These are phyloP conservation scores for Odobenus rosmarus DNA, from an alignment of 2,113 vertebrate species.

Conservation along the genomic window DNA sequence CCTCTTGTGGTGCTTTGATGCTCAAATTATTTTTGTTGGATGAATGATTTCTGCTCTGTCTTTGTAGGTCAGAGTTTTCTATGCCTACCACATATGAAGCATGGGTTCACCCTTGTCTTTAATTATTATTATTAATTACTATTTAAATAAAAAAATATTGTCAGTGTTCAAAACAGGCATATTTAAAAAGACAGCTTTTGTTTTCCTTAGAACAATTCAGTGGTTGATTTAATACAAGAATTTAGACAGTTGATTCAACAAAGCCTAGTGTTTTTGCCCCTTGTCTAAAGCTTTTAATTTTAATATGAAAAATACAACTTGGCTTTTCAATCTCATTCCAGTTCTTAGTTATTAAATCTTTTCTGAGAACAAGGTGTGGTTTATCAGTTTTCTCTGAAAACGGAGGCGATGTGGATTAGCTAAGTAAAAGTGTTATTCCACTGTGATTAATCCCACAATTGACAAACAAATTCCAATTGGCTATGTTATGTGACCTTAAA, in stretches of 20 bases:
- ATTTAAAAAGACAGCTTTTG: neutral
- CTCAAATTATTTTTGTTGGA: constrained; percentile 35
- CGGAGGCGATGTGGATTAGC: neutral
- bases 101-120: neutral
- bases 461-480: constrained; percentile 46
- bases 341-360: constrained; percentile 31
- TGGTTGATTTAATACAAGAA: constrained; percentile 30
- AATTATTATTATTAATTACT: constrained; percentile 7
- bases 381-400: constrained; percentile 28
- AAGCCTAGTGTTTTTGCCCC: neutral
- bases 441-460: constrained; percentile 44
- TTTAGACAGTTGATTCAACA: constrained; percentile 52
- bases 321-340: constrained; percentile 37
- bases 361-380: constrained; percentile 59
- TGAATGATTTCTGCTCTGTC: neutral
- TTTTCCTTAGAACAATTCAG: neutral
- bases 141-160: neutral
- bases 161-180: neutral
- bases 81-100: neutral
- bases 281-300: constrained; percentile 59
- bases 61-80: constrained; percentile 31
- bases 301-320: constrained; percentile 58
- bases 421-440: constrained; percentile 59
- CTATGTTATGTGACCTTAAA: constrained; percentile 55
- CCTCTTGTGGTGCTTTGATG: neutral